Base-by-base conservation (phyloP, 2,888 invertebrate genomes). In the Hypselothyrea guttata region DNA sequence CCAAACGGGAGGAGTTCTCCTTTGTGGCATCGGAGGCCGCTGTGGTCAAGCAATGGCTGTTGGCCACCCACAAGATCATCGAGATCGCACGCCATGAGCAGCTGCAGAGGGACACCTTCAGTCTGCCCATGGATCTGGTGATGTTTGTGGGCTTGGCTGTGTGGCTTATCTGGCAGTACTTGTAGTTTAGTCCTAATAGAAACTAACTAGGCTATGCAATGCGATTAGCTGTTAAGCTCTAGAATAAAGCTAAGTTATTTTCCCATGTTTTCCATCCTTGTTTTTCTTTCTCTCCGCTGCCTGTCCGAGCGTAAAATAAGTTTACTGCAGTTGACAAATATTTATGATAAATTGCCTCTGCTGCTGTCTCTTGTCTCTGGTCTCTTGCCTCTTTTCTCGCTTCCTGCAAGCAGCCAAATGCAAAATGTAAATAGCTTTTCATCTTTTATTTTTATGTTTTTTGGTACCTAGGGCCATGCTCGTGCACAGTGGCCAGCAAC, bases 161-260 rank as follows among this genome's bases (percentile, higher is more conserved):
- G 47, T 88, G 88, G 88, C 65, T 87, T 18, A 86, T 88, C 55
- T 88, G 88, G 87, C 85, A 86, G 15, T 88, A 84, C 65, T 81
- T 88, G 66, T 88, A 82, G 66, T 47, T 11, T 22, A 44, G 27
- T 31, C 53, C 28, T 9, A 28, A 28, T 22, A 22, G 22, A 22
- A 22, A 22, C 22, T 22, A 22, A 22, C 22, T 22, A 22, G 22
- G 22, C 22, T 22, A 22, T 22, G 22, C 5, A 22, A 22, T 22
- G 22, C 54, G 60, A 46, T 58, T 70, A 60, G 40, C 34, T 22
- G 27, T 35, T 72, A 60, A 46, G 41, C 46, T 16, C 30, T 54
- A 54, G 56, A 61, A 55, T 44, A 69, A 63, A 62, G 41, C 41
- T 67, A 68, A 71, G 63, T 72, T 61, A 62, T 73, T 57, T 48